A percentile compares a stretch with the other conserved stretches of the same genome.
These are phyloP conservation scores for Drosophila percnosoma DNA, from an alignment of 2,888 invertebrate genomes.

Conservation along the genomic window DNA sequence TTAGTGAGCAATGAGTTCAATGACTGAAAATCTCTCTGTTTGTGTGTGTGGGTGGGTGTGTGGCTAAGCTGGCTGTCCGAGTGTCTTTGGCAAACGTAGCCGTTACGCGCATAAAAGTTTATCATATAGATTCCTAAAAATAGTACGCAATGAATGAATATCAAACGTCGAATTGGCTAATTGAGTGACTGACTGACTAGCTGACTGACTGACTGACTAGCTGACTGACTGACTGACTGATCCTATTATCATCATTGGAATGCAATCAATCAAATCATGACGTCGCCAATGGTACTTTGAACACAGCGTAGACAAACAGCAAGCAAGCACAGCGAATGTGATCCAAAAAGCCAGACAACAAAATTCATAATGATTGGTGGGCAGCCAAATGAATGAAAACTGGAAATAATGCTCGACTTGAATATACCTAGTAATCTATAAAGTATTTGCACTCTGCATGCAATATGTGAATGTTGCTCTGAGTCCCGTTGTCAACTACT, in stretches of 20 bases:
- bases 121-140: slow-evolving; percentile 38
- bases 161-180: slow-evolving; percentile 7
- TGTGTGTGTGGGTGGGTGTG: slow-evolving; percentile 13
- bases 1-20: slow-evolving; percentile 51
- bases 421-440: slow-evolving; percentile 11
- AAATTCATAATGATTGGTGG: slow-evolving; percentile 10
- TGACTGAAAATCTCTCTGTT: slow-evolving; percentile 48
- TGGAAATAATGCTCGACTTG: neutral
- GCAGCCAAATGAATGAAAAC: neutral
- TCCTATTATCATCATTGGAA: slow-evolving; percentile 52
- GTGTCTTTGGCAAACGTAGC: slow-evolving; percentile 32
- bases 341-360: slow-evolving; percentile 7
- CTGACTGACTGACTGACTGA: slow-evolving; percentile 51
- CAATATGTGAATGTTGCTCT: slow-evolving; percentile 12
- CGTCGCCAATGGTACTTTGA: slow-evolving; percentile 48
- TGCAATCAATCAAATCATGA: slow-evolving; percentile 60
- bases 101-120: slow-evolving; percentile 15
- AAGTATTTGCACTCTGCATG: neutral
- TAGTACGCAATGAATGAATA: slow-evolving; percentile 26
- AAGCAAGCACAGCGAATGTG: slow-evolving; percentile 5
- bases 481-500: neutral
- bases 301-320: slow-evolving; percentile 22
- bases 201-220: slow-evolving; percentile 31
- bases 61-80: slow-evolving; percentile 9
- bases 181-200: slow-evolving; percentile 2